Conservation (phyloP, 2,113 vertebrate species). For the Neoarius graeffei region DNA sequence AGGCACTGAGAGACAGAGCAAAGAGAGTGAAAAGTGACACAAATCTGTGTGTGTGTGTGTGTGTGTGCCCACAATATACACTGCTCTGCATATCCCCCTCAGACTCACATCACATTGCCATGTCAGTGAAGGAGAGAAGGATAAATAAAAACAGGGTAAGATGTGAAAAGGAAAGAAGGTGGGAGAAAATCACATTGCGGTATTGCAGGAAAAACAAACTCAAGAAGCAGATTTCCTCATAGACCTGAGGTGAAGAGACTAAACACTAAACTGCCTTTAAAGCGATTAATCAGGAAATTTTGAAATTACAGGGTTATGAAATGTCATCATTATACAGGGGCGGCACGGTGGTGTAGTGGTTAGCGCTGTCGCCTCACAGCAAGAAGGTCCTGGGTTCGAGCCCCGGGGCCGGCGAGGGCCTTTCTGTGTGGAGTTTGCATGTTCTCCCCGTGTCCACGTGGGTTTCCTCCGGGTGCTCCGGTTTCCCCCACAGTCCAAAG, state of each 20-base stretch:
- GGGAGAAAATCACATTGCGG: neutral
- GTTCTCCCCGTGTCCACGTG: too few species aligned
- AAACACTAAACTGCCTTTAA: neutral
- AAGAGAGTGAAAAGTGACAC: neutral
- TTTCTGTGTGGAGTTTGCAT: too few species aligned
- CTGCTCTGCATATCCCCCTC: neutral
- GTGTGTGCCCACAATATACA: neutral
- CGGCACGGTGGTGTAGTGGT: too few species aligned
- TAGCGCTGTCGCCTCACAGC: too few species aligned
- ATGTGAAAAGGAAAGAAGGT: neutral
- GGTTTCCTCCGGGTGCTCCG: too few species aligned
- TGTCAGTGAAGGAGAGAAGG: constrained; percentile 2
- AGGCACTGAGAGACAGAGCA: neutral
- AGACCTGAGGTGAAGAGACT: neutral
- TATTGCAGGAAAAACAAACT: neutral
- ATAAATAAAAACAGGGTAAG: neutral
- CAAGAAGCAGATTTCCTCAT: neutral
- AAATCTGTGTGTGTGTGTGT: neutral
- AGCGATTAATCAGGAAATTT: too few species aligned
- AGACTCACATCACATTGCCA: constrained; percentile 9
- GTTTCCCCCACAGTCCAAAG: too few species aligned
- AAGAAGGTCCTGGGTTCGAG: too few species aligned
- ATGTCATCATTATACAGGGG: too few species aligned
- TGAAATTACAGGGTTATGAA: too few species aligned
- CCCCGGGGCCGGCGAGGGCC: too few species aligned